Conservation (phyloP, 1,140 invertebrate genomes). For the Macrotrachela quadricornifera region DNA sequence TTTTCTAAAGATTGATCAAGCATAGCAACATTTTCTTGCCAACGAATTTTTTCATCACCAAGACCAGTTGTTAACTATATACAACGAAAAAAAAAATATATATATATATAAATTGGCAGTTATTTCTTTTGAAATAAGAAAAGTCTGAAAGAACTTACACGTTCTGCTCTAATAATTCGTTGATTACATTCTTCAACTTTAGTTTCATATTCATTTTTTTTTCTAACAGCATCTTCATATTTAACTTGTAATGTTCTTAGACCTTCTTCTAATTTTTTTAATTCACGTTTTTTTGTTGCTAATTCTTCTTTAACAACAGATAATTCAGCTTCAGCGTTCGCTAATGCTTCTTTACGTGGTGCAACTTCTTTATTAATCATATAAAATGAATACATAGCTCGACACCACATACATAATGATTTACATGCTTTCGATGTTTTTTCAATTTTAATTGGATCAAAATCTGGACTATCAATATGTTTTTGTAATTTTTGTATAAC, state of each 20-base stretch:
- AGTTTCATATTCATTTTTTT: slow-evolving; percentile 29
- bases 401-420: slow-evolving; percentile 68
- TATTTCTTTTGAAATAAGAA: slow-evolving; percentile 12
- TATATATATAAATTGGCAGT: slow-evolving; percentile 26
- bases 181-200: slow-evolving; percentile 28
- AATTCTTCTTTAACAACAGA: slow-evolving; percentile 22
- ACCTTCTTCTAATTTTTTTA: slow-evolving; percentile 27
- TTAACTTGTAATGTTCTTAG: slow-evolving; percentile 30
- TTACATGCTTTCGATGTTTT: slow-evolving; percentile 61
- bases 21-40: slow-evolving; percentile 25
- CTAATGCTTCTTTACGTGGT: slow-evolving; percentile 26
- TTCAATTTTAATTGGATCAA: slow-evolving; percentile 36
- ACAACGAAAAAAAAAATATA: slow-evolving; percentile 12
- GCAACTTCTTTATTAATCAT: slow-evolving; percentile 28
- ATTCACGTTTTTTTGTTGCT: slow-evolving; percentile 23
- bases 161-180: slow-evolving; percentile 26
- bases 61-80: slow-evolving; percentile 27
- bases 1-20: slow-evolving; percentile 25
- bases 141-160: slow-evolving; percentile 13
- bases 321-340: slow-evolving; percentile 22
- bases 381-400: slow-evolving; percentile 59
- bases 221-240: slow-evolving; percentile 29
- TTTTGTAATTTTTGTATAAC: slow-evolving; percentile 32
- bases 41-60: slow-evolving; percentile 29
- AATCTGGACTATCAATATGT: slow-evolving; percentile 47